phyloP scores from a whole-genome alignment of 1,140 invertebrate genomes.

The Drosophila ambigua region DNA sequence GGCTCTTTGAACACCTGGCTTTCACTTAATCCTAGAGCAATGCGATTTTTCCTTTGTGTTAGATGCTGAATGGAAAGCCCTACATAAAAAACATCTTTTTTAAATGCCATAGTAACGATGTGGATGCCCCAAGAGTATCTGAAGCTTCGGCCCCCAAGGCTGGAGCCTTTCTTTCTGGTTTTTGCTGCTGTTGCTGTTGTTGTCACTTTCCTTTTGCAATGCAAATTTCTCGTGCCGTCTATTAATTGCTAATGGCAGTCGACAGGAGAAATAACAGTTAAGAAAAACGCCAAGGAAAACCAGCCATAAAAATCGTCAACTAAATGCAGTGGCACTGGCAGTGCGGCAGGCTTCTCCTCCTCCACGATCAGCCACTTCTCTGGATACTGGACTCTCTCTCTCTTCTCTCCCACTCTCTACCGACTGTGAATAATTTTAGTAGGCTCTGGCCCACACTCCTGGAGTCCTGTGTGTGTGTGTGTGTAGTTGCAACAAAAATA shows the following conservation, averaged over 20 bases:
- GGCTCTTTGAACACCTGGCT: no score
- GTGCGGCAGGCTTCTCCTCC: constrained; percentile 7
- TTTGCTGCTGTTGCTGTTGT: constrained; percentile 28
- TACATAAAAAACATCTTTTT: no score
- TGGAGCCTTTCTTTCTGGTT: no score
- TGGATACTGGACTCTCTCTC: constrained; percentile 20
- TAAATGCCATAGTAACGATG: no score
- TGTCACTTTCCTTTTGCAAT: constrained; percentile 80
- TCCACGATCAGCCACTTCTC: constrained; percentile 53
- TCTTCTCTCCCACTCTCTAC: constrained; percentile 16
- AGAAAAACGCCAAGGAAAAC: constrained; percentile 48
- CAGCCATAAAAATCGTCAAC: constrained; percentile 76
- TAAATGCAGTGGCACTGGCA: constrained; percentile 45
- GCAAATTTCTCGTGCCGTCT: constrained; percentile 79
- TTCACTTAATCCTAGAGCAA: no score
- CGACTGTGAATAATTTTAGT: neutral
- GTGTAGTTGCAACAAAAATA: constrained; percentile 27
- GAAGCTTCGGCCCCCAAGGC: no score
- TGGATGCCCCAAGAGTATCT: no score
- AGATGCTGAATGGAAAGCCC: no score
- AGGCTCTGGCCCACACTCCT: constrained; percentile 6
- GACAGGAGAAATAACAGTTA: constrained; percentile 45
- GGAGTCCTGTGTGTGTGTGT: constrained; percentile 13
- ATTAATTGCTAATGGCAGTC: constrained; percentile 78
- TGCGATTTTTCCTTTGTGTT: no score